A percentile compares a stretch with the other conserved stretches of the same genome.
These are phyloP conservation scores for Pammene fasciana DNA, from an alignment of 2,888 invertebrate genomes.

Conservation along the genomic window DNA sequence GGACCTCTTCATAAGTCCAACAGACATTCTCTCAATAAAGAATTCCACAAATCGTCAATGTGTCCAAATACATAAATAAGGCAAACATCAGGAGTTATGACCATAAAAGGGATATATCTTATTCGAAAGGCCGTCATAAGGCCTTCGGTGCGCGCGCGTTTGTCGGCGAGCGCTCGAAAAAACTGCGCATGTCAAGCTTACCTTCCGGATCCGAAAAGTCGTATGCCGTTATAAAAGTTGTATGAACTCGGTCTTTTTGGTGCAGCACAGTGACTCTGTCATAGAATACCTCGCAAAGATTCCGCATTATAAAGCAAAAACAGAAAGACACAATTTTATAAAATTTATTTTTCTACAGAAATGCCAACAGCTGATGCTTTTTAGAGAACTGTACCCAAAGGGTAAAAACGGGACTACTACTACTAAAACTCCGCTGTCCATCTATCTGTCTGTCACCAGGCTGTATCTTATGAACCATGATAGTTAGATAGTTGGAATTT, in stretches of 20 bases:
- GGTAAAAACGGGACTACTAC: too few species aligned
- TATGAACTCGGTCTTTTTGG: not conserved
- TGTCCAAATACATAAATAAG: slow-evolving; percentile 25
- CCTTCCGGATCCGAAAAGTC: not conserved
- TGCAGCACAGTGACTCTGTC: not conserved
- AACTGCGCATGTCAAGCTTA: slow-evolving; percentile 17
- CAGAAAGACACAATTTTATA: too few species aligned
- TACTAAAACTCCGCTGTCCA: too few species aligned
- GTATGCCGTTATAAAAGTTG: not conserved
- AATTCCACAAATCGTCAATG: slow-evolving; percentile 9
- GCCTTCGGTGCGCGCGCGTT: slow-evolving; percentile 11
- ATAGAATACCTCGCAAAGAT: not conserved
- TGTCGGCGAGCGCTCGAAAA: slow-evolving; percentile 30
- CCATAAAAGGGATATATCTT: slow-evolving; percentile 38
- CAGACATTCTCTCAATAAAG: slow-evolving; percentile 1
- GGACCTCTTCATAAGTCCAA: slow-evolving; percentile 3
- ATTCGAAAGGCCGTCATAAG: slow-evolving; percentile 28
- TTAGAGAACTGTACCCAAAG: too few species aligned
- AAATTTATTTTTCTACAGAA: too few species aligned
- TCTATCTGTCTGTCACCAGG: too few species aligned
- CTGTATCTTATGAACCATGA: too few species aligned
- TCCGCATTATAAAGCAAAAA: not conserved
- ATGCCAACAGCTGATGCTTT: too few species aligned
- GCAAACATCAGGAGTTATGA: slow-evolving; percentile 26
- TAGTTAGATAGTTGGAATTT: too few species aligned